Evolutionary conservation across 2,113 vertebrate species (phyloP), one percentile per base, ranked within the genome.

Genomic region (Ctenodactylus gundi): DNA sequence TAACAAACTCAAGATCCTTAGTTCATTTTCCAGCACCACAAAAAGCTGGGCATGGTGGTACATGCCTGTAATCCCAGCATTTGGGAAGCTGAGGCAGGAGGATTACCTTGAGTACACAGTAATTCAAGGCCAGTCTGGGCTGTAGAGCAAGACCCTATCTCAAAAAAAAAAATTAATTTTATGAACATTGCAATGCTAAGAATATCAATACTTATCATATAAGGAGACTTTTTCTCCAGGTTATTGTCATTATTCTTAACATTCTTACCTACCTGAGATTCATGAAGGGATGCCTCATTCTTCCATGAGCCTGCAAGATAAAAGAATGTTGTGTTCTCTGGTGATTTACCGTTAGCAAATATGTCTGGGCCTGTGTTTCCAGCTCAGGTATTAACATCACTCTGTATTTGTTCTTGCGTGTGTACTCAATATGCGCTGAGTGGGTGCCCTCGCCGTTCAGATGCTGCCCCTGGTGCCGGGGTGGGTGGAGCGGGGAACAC

Each of bases 401-500:
- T 67, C 8, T 60, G 49, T 11, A 1, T 34, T 36, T 41, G 27
- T 72, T 55, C 78, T 53, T 77, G 31, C 21, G 14, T 21, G 1
- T 25, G 1, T 46, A 15, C 2, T 2, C 13, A 31, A 21, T 25
- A 3, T 14, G 0, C 7, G 1, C 0, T 41, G 15, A 23, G 7
- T 7, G 34, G 6, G 20, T 51, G 29, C 44, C 67, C 44, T 0
- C 12, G 0, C 41, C 51, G 57, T 73, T 21, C 31, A 5, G 55
- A 55, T 49, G 13, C 27, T 53, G 11, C 46, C 83, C 44, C 1
- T 57, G 76, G 55, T 25, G 0, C 55, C 72, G 15, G 55, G 82
- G n/a, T n/a, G n/a, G 29, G 21, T 67, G 67, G 14, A 20, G 1
- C 4, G 8, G 29, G 36, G 39, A 41, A 18, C 41, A 10, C 85